Evolutionary conservation across 2,797 vertebrate species (phyloP).

Genomic region (Enteromius fasciolatus): DNA sequence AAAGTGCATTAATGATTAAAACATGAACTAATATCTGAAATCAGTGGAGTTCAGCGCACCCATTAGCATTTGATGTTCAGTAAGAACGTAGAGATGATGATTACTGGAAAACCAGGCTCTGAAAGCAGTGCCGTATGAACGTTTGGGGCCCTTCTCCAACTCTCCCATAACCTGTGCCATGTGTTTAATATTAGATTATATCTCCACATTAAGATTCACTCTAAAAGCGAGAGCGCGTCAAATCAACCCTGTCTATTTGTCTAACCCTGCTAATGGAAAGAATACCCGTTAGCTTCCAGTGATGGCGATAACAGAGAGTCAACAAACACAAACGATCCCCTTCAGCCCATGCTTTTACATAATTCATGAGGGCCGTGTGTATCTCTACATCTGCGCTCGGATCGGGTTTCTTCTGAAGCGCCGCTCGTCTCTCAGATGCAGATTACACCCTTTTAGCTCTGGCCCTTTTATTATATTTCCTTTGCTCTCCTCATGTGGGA

Average conservation of each 20-base stretch:
- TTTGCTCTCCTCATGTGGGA: slow-evolving; percentile 18
- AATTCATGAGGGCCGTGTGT: slow-evolving; percentile 56
- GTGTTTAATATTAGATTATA: slow-evolving; percentile 66
- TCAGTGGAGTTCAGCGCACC: neutral
- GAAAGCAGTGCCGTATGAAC: neutral
- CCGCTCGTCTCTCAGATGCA: neutral
- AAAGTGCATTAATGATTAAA: neutral
- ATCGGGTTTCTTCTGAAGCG: slow-evolving; percentile 6
- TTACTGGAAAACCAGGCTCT: neutral
- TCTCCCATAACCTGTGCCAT: slow-evolving; percentile 61
- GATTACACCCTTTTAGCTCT: slow-evolving; percentile 16
- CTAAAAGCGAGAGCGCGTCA: slow-evolving; percentile 49
- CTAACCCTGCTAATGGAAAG: slow-evolving; percentile 64
- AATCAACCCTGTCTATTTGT: slow-evolving; percentile 63
- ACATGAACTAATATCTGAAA: neutral
- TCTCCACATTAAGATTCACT: slow-evolving; percentile 57
- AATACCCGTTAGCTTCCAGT: slow-evolving; percentile 62
- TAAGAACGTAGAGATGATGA: neutral
- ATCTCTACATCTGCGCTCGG: slow-evolving; percentile 48
- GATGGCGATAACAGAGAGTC: slow-evolving; percentile 58
- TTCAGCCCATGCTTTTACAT: slow-evolving; percentile 47
- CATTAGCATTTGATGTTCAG: neutral
- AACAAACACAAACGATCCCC: slow-evolving; percentile 61
- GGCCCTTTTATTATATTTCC: slow-evolving; percentile 6
- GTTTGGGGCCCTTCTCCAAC: neutral